Conservation (phyloP, 2,888 invertebrate species). For the Sarcophaga subvicina region DNA sequence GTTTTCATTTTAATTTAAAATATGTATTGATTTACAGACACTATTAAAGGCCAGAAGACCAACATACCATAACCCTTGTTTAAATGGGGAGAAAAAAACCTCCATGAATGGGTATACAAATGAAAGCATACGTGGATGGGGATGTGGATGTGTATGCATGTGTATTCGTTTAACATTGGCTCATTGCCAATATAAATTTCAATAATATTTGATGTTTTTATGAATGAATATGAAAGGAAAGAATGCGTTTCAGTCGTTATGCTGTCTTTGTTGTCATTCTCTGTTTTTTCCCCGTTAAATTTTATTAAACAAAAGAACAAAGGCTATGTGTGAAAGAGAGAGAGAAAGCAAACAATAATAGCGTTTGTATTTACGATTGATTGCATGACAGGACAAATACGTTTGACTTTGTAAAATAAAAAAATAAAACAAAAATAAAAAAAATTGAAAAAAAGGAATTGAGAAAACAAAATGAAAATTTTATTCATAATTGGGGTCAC, state of each 20-base stretch:
- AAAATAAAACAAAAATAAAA: neutral
- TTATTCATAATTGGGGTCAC: neutral
- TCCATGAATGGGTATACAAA: constrained; percentile 1
- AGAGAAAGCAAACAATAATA: neutral
- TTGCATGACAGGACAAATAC: neutral
- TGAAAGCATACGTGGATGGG: neutral
- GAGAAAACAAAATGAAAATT: neutral
- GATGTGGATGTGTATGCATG: too few species aligned
- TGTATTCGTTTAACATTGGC: neutral
- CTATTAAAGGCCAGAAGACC: neutral
- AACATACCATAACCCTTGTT: constrained; percentile 7
- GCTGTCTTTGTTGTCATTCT: too few species aligned
- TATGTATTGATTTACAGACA: constrained; percentile 41
- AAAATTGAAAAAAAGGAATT: neutral
- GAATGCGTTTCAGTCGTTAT: too few species aligned
- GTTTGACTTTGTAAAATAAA: neutral
- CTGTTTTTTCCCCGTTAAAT: neutral
- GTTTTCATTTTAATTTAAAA: constrained; percentile 24
- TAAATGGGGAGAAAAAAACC: constrained; percentile 37
- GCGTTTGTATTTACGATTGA: neutral
- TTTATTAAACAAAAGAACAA: constrained; percentile 25
- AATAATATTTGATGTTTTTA: constrained; percentile 45
- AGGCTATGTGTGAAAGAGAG: neutral
- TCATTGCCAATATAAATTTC: constrained; percentile 50
- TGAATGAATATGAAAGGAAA: constrained; percentile 28